A percentile compares a stretch with the other conserved stretches of the same genome.
phyloP scores from a whole-genome alignment of 2,797 vertebrate species.

The Typhlichthys eigenmanni region DNA sequence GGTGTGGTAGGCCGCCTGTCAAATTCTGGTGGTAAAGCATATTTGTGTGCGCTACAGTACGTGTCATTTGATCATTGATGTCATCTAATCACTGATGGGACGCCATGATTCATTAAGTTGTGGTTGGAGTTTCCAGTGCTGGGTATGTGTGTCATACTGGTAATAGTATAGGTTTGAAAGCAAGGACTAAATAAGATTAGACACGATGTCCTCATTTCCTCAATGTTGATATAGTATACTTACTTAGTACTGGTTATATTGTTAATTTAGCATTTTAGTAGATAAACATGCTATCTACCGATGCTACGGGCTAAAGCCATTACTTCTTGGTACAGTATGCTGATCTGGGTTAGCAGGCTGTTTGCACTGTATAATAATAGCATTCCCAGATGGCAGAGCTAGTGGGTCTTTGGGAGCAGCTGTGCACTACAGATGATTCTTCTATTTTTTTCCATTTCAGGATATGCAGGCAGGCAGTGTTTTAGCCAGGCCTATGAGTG shows the following conservation, averaged over 20 bases:
- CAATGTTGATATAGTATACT: too few species aligned
- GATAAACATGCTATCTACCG: too few species aligned
- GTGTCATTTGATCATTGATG: constrained; percentile 28
- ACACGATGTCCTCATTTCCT: neutral
- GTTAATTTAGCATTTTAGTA: too few species aligned
- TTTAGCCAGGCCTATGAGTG: constrained; percentile 54
- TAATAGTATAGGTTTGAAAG: neutral
- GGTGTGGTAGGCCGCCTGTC: constrained; percentile 59
- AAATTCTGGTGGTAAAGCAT: constrained; percentile 32
- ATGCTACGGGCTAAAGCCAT: too few species aligned
- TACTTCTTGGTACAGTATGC: constrained; percentile 4
- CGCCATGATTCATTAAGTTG: constrained; percentile 47
- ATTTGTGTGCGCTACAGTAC: constrained; percentile 14
- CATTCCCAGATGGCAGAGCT: constrained; percentile 44
- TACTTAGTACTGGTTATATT: too few species aligned
- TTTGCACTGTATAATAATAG: constrained; percentile 43
- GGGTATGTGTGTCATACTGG: neutral
- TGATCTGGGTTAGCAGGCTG: constrained; percentile 24
- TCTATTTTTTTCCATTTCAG: constrained; percentile 21
- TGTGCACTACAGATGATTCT: constrained; percentile 17
- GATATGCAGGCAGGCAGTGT: constrained; percentile 38
- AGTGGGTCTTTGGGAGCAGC: constrained; percentile 32
- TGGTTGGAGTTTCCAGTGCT: constrained; percentile 48
- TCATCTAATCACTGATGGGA: constrained; percentile 40
- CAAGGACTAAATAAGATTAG: constrained; percentile 1